phyloP scores from a whole-genome alignment of 2,888 invertebrate species.

The Zaprionus obscuricornis region DNA sequence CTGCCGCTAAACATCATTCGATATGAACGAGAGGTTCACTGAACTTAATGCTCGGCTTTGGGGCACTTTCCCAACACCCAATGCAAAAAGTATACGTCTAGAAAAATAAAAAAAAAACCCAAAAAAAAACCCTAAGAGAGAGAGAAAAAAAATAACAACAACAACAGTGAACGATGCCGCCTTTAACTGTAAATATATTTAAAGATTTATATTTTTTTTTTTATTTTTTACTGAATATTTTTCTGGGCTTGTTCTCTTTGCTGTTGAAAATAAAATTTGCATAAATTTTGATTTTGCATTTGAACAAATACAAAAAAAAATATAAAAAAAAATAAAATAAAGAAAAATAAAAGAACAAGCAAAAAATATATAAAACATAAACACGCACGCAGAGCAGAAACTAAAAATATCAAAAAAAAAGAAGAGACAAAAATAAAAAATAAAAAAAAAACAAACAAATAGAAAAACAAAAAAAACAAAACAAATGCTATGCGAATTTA shows the following conservation, averaged over 20 bases:
- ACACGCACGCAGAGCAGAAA: too few relatives aligned
- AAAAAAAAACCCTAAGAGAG: constrained; percentile 9
- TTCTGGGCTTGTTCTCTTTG: constrained; percentile 26
- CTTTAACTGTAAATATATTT: constrained; percentile 75
- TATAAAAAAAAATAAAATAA: too few relatives aligned
- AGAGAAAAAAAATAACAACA: constrained; percentile 6
- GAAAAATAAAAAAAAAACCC: constrained; percentile 30
- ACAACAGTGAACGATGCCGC: constrained; percentile 54
- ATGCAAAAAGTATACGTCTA: too few relatives aligned
- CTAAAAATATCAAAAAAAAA: too few relatives aligned
- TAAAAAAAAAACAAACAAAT: too few relatives aligned
- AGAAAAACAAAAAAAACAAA: background rate
- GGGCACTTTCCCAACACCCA: constrained; percentile 69
- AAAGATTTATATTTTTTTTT: constrained; percentile 46
- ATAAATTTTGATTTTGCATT: constrained; percentile 65
- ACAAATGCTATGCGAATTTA: constrained; percentile 50
- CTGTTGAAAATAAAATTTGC: constrained; percentile 65
- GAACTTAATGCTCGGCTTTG: constrained; percentile 62
- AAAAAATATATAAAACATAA: too few relatives aligned
- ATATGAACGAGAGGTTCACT: constrained; percentile 67
- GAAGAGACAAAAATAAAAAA: too few relatives aligned
- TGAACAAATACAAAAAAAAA: constrained; percentile 2
- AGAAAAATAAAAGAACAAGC: too few relatives aligned
- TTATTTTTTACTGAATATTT: constrained; percentile 18
- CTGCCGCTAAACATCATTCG: constrained; percentile 70